Evolutionary conservation across 2,888 invertebrate genomes (phyloP).

Genomic region (Eupithecia dodoneata): DNA sequence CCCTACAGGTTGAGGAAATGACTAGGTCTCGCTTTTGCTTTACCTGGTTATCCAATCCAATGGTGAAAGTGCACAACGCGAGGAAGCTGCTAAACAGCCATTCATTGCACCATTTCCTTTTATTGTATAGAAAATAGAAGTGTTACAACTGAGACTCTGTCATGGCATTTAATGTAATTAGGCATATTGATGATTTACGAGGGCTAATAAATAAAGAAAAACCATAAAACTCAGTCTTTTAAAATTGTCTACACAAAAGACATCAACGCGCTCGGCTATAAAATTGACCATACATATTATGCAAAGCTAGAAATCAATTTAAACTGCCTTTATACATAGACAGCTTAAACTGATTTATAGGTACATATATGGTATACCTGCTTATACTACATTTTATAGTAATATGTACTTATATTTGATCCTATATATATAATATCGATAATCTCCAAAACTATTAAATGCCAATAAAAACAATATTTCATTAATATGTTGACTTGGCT

Average conservation of each 20-base stretch:
- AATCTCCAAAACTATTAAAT: no score
- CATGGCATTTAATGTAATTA: neutral
- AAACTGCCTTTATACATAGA: no score
- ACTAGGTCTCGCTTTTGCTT: slow-evolving; percentile 11
- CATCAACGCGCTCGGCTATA: slow-evolving; percentile 36
- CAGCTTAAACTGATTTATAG: no score
- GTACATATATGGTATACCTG: no score
- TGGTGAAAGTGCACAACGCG: slow-evolving; percentile 68
- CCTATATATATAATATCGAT: no score
- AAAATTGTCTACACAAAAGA: slow-evolving; percentile 33
- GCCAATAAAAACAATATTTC: no score
- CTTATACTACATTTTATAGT: no score
- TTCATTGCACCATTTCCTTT: slow-evolving; percentile 47
- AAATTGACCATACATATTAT: neutral
- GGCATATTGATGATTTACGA: neutral
- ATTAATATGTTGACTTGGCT: no score
- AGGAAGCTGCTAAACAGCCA: slow-evolving; percentile 61
- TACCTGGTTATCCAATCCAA: slow-evolving; percentile 56
- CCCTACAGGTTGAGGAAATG: slow-evolving; percentile 14
- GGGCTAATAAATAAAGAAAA: neutral
- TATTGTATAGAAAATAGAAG: slow-evolving; percentile 12
- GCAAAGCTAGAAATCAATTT: neutral
- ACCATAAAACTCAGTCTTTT: neutral
- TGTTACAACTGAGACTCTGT: neutral
- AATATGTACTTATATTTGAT: no score